Base-by-base conservation (phyloP, 2,888 invertebrate genomes). In the Drepanosiphum platanoidis region DNA sequence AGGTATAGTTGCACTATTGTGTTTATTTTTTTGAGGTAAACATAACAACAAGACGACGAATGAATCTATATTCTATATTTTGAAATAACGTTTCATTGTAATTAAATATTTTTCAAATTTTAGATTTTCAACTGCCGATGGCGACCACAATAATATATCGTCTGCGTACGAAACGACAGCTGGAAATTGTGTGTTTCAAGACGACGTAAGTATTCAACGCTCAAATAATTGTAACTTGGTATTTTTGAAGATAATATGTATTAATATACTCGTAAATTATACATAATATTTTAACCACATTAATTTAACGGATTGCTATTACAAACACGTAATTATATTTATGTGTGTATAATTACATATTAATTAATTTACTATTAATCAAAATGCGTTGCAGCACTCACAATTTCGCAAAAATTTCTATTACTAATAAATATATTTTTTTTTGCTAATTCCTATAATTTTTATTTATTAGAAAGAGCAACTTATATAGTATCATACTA, bases 131-230 rank as follows among this genome's bases (percentile, higher is more conserved):
- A 8, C 22, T 8, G n/a, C 27, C 11, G 68, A 70, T 5, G 5
- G 52, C 7, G 75, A 82, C 22, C 71, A 61, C 13, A 82, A 82
- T 72, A 71, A 39, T 11, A 42, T 72, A 61, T 82, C 81, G 5
- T 32, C 71, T 8, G 30, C 66, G 22, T 75, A 68, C 15, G 68
- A 75, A 7, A 75, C 68, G 1, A 58, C 39, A 3, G 71, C 71
- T 13, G 77, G 58, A 66, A 84, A 58, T 15, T 68, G 66, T 30
- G 84, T 77, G n/a, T 84, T 84, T 34, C 84, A 84, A 77, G 84
- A 84, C 9, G 84, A 84, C 18, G 77, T 84, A 30, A 84, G 84
- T 77, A 71, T 30, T 9, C 1, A 27, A 61, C 9, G 5, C 13
- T 36, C n/a, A 9, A 34, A 34, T 15, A 68, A 30, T 30, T 13